Evolutionary conservation across 2,888 invertebrate species (phyloP).

Genomic region (Campopleginae sp.): DNA sequence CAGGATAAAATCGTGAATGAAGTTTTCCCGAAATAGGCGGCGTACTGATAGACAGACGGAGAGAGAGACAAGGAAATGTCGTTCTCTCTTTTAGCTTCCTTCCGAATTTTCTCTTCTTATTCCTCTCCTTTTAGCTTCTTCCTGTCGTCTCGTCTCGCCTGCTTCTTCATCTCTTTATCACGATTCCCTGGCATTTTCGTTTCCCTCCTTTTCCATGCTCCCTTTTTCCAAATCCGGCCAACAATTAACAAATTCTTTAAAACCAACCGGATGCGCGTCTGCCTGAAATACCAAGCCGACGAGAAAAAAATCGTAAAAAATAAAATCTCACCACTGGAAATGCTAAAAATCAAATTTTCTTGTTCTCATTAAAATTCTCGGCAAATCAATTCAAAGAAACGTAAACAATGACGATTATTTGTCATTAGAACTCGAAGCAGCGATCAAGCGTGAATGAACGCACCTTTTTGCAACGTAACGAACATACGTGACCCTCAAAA

Average conservation of each 20-base stretch:
- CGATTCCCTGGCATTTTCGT: neutral
- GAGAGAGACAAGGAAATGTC: constrained; percentile 74
- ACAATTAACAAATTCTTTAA: constrained; percentile 15
- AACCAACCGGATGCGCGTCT: constrained; percentile 48
- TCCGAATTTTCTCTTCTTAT: neutral
- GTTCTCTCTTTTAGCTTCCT: constrained; percentile 30
- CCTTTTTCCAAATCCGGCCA: constrained; percentile 6
- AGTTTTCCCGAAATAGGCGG: constrained; percentile 65
- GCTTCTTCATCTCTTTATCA: too few species aligned
- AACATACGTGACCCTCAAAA: too few species aligned
- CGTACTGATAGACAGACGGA: neutral
- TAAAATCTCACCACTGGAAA: too few species aligned
- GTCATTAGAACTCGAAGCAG: too few species aligned
- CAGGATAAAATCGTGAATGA: constrained; percentile 74
- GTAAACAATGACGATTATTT: too few species aligned
- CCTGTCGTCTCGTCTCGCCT: neutral
- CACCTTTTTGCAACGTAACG: too few species aligned
- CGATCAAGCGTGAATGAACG: too few species aligned
- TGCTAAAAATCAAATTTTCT: too few species aligned
- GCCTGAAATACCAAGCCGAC: constrained; percentile 47
- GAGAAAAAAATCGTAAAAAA: neutral
- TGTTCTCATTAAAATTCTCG: too few species aligned
- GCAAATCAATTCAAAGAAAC: too few species aligned
- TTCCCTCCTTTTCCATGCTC: neutral
- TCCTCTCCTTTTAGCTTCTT: neutral